Conservation (phyloP, 2,797 vertebrate genomes). For the Neosalanx taihuensis region DNA sequence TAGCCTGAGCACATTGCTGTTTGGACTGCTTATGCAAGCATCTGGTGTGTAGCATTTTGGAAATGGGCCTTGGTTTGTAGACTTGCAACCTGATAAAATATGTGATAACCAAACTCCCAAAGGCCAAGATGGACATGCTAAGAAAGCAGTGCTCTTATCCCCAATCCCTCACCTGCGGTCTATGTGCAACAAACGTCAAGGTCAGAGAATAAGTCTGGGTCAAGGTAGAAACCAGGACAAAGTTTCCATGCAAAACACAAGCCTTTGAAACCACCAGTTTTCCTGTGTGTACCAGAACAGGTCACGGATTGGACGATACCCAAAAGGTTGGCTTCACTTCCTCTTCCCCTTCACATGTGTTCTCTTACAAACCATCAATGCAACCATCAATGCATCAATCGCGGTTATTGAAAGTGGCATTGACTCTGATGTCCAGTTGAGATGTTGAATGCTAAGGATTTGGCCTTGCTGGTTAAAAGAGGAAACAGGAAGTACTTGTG, state of each 20-base stretch:
- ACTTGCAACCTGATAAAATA: background rate
- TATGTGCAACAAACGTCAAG: slow-evolving; percentile 7
- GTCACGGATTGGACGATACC: slow-evolving; percentile 2
- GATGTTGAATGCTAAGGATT: background rate
- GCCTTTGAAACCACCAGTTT: slow-evolving; percentile 20
- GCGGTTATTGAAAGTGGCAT: background rate
- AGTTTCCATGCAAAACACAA: slow-evolving; percentile 27
- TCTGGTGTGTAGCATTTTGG: background rate
- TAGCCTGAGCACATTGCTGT: background rate
- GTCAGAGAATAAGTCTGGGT: slow-evolving; percentile 6
- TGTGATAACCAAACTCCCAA: background rate
- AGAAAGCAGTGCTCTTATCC: background rate
- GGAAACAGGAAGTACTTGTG: background rate
- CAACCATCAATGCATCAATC: no score
- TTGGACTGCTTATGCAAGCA: background rate
- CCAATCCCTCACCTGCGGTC: background rate
- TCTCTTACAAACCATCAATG: background rate
- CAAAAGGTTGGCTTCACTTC: background rate
- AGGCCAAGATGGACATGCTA: slow-evolving; percentile 16
- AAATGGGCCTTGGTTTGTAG: background rate
- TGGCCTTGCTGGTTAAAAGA: background rate
- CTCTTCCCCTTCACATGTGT: background rate
- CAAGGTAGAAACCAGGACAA: background rate
- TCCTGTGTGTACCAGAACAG: slow-evolving; percentile 23
- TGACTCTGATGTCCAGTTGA: background rate